Percentiles rank a stretch among this genome's conserved stretches.
Evolutionary conservation across 2,888 invertebrate genomes (phyloP).

Genomic region (Deilephila porcellus): DNA sequence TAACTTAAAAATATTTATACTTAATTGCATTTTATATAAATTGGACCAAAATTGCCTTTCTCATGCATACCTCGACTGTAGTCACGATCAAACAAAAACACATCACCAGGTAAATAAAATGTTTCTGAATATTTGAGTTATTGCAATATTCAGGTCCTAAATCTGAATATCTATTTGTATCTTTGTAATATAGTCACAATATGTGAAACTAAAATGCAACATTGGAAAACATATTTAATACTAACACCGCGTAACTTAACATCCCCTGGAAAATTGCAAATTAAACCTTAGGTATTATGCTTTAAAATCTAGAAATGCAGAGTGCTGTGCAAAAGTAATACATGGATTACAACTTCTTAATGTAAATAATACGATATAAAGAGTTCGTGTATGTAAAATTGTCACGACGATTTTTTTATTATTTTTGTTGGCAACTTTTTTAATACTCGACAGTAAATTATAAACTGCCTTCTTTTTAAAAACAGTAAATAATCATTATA

Average conservation of each 20-base stretch:
- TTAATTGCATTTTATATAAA: constrained; percentile 64
- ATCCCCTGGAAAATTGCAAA: neutral
- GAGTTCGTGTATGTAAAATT: neutral
- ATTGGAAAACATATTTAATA: neutral
- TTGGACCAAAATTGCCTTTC: constrained; percentile 58
- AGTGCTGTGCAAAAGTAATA: neutral
- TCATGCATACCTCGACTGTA: constrained; percentile 13
- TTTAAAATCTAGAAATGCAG: neutral
- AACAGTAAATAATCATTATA: neutral
- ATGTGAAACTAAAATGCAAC: neutral
- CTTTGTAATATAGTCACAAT: neutral
- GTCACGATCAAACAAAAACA: constrained; percentile 15
- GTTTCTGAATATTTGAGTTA: neutral
- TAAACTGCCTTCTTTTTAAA: neutral
- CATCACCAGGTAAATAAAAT: neutral
- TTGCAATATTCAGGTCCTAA: constrained; percentile 10
- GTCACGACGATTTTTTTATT: neutral
- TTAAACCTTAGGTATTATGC: neutral
- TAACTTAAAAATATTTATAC: constrained; percentile 53
- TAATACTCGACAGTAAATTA: neutral
- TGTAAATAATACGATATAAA: neutral
- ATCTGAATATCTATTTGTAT: neutral
- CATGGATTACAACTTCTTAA: neutral
- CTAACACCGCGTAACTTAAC: neutral
- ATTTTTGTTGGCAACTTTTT: neutral